Evolutionary conservation across 2,888 invertebrate genomes (phyloP).

Genomic region (Troides helena): DNA sequence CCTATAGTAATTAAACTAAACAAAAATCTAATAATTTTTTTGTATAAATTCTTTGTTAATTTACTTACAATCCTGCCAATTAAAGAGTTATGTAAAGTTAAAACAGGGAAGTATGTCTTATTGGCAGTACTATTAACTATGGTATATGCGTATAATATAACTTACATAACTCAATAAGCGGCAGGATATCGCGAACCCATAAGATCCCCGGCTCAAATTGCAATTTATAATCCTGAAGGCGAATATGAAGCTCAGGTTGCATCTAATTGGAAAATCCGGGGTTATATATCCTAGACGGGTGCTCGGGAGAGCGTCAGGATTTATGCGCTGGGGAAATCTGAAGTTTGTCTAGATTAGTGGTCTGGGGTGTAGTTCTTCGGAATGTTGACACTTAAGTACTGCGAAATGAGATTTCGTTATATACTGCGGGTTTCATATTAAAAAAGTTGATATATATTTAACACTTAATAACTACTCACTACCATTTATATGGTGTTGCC

Average conservation of each 20-base stretch:
- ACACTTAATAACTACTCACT: no score
- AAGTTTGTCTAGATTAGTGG: conserved; percentile 36
- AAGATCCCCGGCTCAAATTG: conserved; percentile 40
- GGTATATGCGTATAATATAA: neutral
- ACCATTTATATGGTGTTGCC: no score
- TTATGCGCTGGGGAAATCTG: conserved; percentile 37
- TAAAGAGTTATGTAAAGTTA: no score
- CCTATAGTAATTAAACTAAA: no score
- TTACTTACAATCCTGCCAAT: no score
- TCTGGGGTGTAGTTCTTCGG: conserved; percentile 28
- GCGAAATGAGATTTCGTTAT: neutral
- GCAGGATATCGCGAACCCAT: conserved; percentile 1
- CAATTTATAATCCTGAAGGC: conserved; percentile 53
- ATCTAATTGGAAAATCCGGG: conserved; percentile 72
- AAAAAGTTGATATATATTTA: no score
- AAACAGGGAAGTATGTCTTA: no score
- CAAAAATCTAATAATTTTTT: no score
- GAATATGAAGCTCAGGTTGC: conserved; percentile 63
- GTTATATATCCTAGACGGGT: conserved; percentile 55
- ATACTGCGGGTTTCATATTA: no score
- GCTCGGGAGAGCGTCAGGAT: conserved; percentile 41
- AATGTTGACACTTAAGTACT: conserved; percentile 19
- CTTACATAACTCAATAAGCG: conserved; percentile 6
- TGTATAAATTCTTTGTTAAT: no score
- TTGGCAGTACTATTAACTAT: no score